phyloP scores from a whole-genome alignment of 2,888 invertebrate genomes.

The Abrostola triplasia region DNA sequence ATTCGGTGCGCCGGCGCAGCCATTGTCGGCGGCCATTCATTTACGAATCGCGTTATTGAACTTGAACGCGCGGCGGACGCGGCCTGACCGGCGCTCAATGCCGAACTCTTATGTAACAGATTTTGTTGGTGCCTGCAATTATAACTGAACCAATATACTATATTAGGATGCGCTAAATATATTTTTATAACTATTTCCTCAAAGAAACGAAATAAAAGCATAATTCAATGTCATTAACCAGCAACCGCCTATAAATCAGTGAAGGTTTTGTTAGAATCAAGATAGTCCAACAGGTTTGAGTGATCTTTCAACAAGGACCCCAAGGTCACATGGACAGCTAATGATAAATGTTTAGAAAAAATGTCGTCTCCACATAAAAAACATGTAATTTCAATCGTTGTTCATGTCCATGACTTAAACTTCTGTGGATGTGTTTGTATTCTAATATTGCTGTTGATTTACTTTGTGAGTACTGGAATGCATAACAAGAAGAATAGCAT shows the following conservation, averaged over 20 bases:
- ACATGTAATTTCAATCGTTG: slow-evolving; percentile 22
- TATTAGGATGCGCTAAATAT: slow-evolving; percentile 3
- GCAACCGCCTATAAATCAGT: not conserved
- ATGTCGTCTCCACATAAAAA: slow-evolving; percentile 17
- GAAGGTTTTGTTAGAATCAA: not conserved
- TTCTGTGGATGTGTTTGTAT: not conserved
- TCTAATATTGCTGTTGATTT: slow-evolving; percentile 1
- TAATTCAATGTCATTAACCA: too few relatives aligned
- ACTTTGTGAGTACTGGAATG: not conserved
- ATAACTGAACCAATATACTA: slow-evolving; percentile 26
- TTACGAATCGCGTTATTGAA: slow-evolving; percentile 52
- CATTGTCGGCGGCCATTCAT: slow-evolving; percentile 23
- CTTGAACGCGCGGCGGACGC: slow-evolving; percentile 49
- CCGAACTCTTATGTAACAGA: slow-evolving; percentile 44
- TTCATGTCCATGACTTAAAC: not conserved
- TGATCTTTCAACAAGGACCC: not conserved
- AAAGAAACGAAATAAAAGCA: too few relatives aligned
- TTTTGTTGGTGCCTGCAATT: slow-evolving; percentile 34
- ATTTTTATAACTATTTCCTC: too few relatives aligned
- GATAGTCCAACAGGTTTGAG: slow-evolving; percentile 8
- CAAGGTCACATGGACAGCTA: slow-evolving; percentile 2
- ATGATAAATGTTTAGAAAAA: slow-evolving; percentile 21
- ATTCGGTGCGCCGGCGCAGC: slow-evolving; percentile 22
- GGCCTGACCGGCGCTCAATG: slow-evolving; percentile 45
- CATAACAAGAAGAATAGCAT: slow-evolving; percentile 1